Evolutionary conservation across 2,113 vertebrate species (phyloP).

Genomic region (Oncorhynchus gorbuscha): DNA sequence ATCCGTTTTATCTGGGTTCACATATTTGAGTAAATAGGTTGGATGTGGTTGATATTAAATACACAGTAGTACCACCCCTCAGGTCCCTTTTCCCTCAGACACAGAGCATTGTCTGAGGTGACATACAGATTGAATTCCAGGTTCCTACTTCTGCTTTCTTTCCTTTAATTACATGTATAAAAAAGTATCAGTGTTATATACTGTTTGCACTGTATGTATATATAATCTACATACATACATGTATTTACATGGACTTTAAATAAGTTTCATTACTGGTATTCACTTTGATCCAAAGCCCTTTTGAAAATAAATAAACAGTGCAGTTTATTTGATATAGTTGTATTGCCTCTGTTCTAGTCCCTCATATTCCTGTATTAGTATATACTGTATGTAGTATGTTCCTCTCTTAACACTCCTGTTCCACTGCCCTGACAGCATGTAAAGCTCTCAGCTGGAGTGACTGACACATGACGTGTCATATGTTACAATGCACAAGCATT

Average conservation of each 20-base stretch:
- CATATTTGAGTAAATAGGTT: slow-evolving; percentile 31
- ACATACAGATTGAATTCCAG: not conserved
- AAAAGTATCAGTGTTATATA: slow-evolving; percentile 49
- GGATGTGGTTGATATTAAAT: slow-evolving; percentile 27
- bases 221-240: slow-evolving; percentile 62
- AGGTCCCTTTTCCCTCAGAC: slow-evolving; percentile 16
- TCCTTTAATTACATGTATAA: slow-evolving; percentile 25
- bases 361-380: slow-evolving; percentile 5
- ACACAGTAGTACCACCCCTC: slow-evolving; percentile 17
- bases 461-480: slow-evolving; percentile 28
- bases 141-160: not conserved
- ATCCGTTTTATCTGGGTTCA: slow-evolving; percentile 16
- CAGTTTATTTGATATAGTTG: slow-evolving; percentile 47
- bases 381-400: not conserved
- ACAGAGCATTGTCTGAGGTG: slow-evolving; percentile 31
- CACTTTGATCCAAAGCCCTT: slow-evolving; percentile 73
- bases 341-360: slow-evolving; percentile 40
- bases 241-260: slow-evolving; percentile 67
- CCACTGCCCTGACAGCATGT: slow-evolving; percentile 6
- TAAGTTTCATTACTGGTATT: slow-evolving; percentile 50
- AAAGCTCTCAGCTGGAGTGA: slow-evolving; percentile 17
- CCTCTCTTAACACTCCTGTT: not conserved
- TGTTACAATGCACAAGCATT: slow-evolving; percentile 39
- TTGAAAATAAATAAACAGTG: slow-evolving; percentile 61
- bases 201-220: slow-evolving; percentile 57